Evolutionary conservation across 2,888 invertebrate genomes (phyloP).

Genomic region (Pachydiplax longipennis): DNA sequence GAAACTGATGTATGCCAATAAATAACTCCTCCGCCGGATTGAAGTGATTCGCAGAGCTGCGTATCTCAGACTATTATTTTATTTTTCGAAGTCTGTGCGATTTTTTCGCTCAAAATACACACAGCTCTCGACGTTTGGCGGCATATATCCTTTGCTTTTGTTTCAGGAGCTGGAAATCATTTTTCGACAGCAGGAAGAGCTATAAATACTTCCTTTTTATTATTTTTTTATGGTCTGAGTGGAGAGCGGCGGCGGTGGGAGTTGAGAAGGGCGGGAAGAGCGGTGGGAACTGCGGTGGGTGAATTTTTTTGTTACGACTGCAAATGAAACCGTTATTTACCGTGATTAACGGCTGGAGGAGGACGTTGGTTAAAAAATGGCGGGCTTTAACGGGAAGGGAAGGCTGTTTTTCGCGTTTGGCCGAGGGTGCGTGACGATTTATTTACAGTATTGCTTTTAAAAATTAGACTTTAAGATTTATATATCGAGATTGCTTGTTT

Average conservation of each 20-base stretch:
- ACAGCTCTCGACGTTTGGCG: background rate
- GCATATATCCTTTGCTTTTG: conserved; percentile 15
- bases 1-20: conserved; percentile 30
- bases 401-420: background rate
- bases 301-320: conserved; percentile 8
- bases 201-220: conserved; percentile 29
- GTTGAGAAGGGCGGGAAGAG: background rate
- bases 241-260: background rate
- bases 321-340: conserved; percentile 41
- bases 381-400: background rate
- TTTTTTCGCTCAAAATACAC: background rate
- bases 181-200: conserved; percentile 22
- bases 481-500: background rate
- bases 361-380: background rate
- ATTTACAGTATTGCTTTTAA: background rate
- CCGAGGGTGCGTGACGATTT: background rate
- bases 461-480: background rate
- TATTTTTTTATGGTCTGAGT: conserved; percentile 14
- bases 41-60: conserved; percentile 13
- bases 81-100: background rate
- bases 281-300: background rate
- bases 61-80: conserved; percentile 9
- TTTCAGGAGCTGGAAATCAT: conserved; percentile 26
- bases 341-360: conserved; percentile 25
- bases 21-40: conserved; percentile 21